Base-by-base conservation (phyloP, 2,797 vertebrate genomes). In the Coregonus sp. region DNA sequence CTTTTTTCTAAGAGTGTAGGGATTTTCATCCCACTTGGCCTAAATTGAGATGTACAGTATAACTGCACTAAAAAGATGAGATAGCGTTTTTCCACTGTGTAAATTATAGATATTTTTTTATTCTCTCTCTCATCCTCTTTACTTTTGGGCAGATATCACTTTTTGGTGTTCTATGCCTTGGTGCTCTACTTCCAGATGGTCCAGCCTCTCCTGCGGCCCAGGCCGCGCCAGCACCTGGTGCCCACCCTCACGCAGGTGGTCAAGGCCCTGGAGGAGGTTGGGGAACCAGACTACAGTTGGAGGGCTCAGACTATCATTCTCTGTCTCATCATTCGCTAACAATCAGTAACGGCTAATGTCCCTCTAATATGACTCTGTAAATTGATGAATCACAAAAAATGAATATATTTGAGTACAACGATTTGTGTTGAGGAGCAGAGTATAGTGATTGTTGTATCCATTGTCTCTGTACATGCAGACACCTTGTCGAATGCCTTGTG, bases 211-310 rank as follows among this genome's bases (percentile, higher is more conserved):
- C 89, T 98, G 73, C 94, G 89, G 82, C 93, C 95, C 0, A 94
- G 96, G 0, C 91, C 81, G 29, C 82, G 89, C 4, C 81, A 16
- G 40, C 81, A 76, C 47, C 93, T 99, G 73, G 90, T 96, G 75
- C 81, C 94, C 20, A 97, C 96, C 79, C 93, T 99, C 65, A 89
- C 80, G 15, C 93, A 92, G 56, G 94, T 99, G 78, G 86, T 98
- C 72, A 84, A 75, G 29, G 94, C 93, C 29, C 85, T 99, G 83
- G 93, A 94, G 76, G 92, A 94, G 80, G 91, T 91, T 5, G 86
- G 84, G 25, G 96, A 98, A 3, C 86, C 5, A 7, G 94, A 95
- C 82, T 74, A 61, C 0, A 85, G 88, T 16, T 95, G 95, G 95
- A 91, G 37, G 70, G 94, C 93, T 0, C 93, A 96, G 84, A 35